phyloP scores from a whole-genome alignment of 1,140 invertebrate species.

The Oreohelix idahoensis region DNA sequence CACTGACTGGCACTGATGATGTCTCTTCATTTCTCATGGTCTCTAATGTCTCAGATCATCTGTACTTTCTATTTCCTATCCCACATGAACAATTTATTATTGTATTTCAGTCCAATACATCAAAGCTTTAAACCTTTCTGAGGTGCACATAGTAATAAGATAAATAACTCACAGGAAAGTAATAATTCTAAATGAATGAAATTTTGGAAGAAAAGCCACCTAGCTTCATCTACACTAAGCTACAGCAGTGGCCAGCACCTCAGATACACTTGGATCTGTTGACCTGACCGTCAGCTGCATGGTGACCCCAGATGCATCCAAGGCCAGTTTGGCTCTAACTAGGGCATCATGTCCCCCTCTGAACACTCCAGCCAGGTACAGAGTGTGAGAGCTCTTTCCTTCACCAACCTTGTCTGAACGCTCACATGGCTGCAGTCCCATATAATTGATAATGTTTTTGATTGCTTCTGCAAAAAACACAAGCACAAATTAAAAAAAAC shows the following conservation, averaged over 20 bases:
- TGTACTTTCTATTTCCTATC: no score
- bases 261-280: constrained; percentile 79
- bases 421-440: constrained; percentile 91
- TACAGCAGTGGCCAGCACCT: constrained; percentile 80
- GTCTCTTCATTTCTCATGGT: no score
- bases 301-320: constrained; percentile 82
- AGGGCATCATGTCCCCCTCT: constrained; percentile 91
- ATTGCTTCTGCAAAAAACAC: constrained; percentile 81
- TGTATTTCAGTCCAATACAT: no score
- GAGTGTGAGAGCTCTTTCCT: constrained; percentile 85
- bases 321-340: constrained; percentile 76
- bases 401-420: constrained; percentile 88
- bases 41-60: no score
- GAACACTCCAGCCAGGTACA: constrained; percentile 87
- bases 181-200: no score
- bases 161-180: no score
- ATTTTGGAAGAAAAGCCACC: not conserved
- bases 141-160: no score
- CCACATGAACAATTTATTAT: no score
- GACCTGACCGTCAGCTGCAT: constrained; percentile 82
- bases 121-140: no score
- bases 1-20: no score
- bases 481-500: not conserved
- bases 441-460: constrained; percentile 87
- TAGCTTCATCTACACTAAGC: constrained; percentile 51